Evolutionary conservation across 1,140 invertebrate species (phyloP).

Genomic region (Holotrichia oblita): DNA sequence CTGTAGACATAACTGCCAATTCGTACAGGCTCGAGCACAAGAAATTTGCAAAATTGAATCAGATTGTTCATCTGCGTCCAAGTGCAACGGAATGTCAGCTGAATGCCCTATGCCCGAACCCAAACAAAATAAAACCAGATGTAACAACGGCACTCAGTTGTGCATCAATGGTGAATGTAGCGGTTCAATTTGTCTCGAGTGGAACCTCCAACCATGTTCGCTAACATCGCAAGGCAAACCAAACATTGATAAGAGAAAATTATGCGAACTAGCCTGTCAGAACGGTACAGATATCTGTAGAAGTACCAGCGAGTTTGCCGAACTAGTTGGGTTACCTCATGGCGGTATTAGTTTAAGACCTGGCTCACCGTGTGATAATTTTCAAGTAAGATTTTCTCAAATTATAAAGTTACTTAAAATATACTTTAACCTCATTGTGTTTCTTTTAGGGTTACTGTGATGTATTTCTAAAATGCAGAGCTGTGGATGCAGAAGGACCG

Average conservation of each 20-base stretch:
- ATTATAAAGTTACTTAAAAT: not conserved
- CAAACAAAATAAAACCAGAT: slow-evolving; percentile 83
- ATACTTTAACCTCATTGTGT: slow-evolving; percentile 45
- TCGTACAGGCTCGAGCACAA: slow-evolving; percentile 71
- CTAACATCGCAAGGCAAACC: slow-evolving; percentile 89
- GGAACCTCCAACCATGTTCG: slow-evolving; percentile 96
- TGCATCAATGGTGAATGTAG: slow-evolving; percentile 94
- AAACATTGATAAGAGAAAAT: slow-evolving; percentile 80
- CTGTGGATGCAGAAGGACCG: slow-evolving; percentile 98
- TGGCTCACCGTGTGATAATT: slow-evolving; percentile 98
- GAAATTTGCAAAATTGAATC: slow-evolving; percentile 84
- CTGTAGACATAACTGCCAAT: slow-evolving; percentile 85
- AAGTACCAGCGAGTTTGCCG: slow-evolving; percentile 86
- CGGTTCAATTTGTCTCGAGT: slow-evolving; percentile 94
- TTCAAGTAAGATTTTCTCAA: slow-evolving; percentile 72
- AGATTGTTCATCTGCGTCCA: slow-evolving; percentile 87
- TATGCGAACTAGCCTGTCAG: slow-evolving; percentile 97
- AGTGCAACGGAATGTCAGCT: slow-evolving; percentile 85
- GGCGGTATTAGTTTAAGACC: slow-evolving; percentile 90
- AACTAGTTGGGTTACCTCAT: slow-evolving; percentile 75
- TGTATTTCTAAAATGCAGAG: slow-evolving; percentile 96
- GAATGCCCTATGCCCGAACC: slow-evolving; percentile 85
- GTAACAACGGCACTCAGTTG: slow-evolving; percentile 86
- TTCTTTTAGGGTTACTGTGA: slow-evolving; percentile 91
- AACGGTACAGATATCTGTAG: slow-evolving; percentile 85